Percentiles rank a stretch among this genome's conserved stretches.
phyloP scores from a whole-genome alignment of 2,888 invertebrate species.

The Hecatera dysodea region DNA sequence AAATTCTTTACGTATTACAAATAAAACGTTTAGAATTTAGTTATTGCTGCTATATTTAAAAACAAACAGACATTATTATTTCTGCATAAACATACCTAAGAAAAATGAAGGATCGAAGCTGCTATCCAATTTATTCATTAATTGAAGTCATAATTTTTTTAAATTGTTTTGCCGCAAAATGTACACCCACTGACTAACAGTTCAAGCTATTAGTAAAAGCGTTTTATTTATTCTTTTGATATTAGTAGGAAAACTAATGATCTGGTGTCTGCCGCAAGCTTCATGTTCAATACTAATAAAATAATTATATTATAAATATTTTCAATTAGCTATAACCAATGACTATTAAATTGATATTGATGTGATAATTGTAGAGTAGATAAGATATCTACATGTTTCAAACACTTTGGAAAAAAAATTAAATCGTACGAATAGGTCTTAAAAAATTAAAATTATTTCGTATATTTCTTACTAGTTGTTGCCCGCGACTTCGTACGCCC shows the following conservation, averaged over 20 bases:
- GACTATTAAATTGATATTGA: conserved; percentile 6
- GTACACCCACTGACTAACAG: neutral
- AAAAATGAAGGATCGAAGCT: neutral
- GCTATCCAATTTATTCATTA: neutral
- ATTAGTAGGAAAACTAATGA: conserved; percentile 5
- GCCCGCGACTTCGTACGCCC: too few species aligned
- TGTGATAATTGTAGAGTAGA: neutral
- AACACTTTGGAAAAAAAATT: neutral
- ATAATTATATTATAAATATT: conserved; percentile 45
- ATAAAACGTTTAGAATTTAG: conserved; percentile 5
- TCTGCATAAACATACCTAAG: neutral
- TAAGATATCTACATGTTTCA: neutral
- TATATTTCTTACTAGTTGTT: too few species aligned
- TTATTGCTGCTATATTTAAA: neutral
- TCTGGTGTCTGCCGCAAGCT: neutral
- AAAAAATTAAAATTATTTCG: neutral
- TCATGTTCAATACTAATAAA: conserved; percentile 15
- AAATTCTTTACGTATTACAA: conserved; percentile 10
- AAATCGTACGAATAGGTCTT: neutral
- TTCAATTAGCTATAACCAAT: conserved; percentile 22
- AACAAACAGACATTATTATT: neutral
- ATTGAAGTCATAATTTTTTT: conserved; percentile 27
- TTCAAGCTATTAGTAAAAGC: conserved; percentile 1
- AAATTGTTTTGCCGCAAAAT: conserved; percentile 27
- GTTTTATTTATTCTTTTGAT: conserved; percentile 20